Percentiles rank a stretch among this genome's conserved stretches.
These are phyloP conservation scores for Hirtodrosophila duncani DNA, from an alignment of 2,888 invertebrate genomes.

Conservation along the genomic window DNA sequence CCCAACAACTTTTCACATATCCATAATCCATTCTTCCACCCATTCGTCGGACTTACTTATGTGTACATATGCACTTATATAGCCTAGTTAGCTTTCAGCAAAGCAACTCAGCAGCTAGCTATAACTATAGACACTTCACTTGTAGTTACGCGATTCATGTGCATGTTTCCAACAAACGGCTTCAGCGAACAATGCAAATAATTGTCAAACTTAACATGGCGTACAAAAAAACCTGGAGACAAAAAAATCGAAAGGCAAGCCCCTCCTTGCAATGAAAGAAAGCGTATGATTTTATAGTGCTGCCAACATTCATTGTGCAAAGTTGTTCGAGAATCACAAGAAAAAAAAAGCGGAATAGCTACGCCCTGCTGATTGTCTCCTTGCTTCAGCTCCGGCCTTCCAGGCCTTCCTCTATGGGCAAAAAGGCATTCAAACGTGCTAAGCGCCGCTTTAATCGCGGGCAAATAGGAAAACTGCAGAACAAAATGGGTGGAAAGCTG, in stretches of 20 bases:
- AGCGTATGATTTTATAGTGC: slow-evolving; percentile 64
- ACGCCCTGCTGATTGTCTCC: slow-evolving; percentile 52
- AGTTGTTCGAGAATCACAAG: slow-evolving; percentile 32
- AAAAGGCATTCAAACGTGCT: slow-evolving; percentile 33
- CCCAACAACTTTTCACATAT: no score
- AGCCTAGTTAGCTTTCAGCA: slow-evolving; percentile 7
- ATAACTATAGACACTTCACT: slow-evolving; percentile 54
- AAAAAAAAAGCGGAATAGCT: slow-evolving; percentile 20
- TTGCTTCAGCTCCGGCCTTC: slow-evolving; percentile 1
- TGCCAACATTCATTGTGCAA: slow-evolving; percentile 54
- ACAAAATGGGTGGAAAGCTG: slow-evolving; percentile 32
- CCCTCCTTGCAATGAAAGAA: slow-evolving; percentile 43
- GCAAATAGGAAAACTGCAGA: slow-evolving; percentile 45
- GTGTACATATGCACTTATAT: slow-evolving; percentile 23
- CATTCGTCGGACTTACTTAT: slow-evolving; percentile 11
- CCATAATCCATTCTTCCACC: not conserved
- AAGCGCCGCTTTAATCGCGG: slow-evolving; percentile 59
- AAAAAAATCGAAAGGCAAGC: slow-evolving; percentile 17
- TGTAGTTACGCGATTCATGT: slow-evolving; percentile 70
- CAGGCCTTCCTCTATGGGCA: no score
- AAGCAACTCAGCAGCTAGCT: slow-evolving; percentile 38
- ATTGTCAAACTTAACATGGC: slow-evolving; percentile 65
- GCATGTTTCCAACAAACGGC: slow-evolving; percentile 65
- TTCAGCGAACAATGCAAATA: slow-evolving; percentile 68
- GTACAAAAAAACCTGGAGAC: slow-evolving; percentile 32